Evolutionary conservation across 2,888 invertebrate species (phyloP).

Genomic region (Epinotia ramella): DNA sequence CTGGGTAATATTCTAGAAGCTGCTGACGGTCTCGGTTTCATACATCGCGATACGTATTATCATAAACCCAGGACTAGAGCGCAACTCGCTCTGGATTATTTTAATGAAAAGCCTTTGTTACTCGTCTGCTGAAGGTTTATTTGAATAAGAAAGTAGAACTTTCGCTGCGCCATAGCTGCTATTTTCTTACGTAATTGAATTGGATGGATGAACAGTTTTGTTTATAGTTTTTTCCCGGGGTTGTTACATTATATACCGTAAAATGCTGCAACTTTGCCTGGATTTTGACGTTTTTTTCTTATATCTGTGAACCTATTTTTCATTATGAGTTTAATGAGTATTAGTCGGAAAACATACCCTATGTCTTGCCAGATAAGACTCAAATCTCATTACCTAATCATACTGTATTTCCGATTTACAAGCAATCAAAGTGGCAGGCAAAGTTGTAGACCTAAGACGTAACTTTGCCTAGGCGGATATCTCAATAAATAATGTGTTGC

Average conservation of each 20-base stretch:
- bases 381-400: too few relatives aligned
- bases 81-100: conserved; percentile 64
- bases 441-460: too few relatives aligned
- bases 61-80: conserved; percentile 42
- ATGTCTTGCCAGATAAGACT: too few relatives aligned
- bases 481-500: too few relatives aligned
- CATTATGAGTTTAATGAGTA: too few relatives aligned
- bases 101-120: conserved; percentile 81
- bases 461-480: too few relatives aligned
- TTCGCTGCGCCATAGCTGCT: conserved; percentile 63
- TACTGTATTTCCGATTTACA: too few relatives aligned
- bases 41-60: conserved; percentile 29
- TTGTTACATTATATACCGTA: conserved; percentile 42
- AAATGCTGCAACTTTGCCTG: too few relatives aligned
- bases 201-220: conserved; percentile 67
- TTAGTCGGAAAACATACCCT: too few relatives aligned
- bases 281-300: too few relatives aligned
- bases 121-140: conserved; percentile 68
- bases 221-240: conserved; percentile 54
- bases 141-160: conserved; percentile 80
- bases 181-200: conserved; percentile 80
- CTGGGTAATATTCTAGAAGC: conserved; percentile 7
- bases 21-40: conserved; percentile 15
- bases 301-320: too few relatives aligned
- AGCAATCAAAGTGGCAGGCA: too few relatives aligned